Percentiles rank a stretch among this genome's conserved stretches.
Evolutionary conservation across 2,797 vertebrate species (phyloP).

Genomic region (Rhinoraja longicauda): DNA sequence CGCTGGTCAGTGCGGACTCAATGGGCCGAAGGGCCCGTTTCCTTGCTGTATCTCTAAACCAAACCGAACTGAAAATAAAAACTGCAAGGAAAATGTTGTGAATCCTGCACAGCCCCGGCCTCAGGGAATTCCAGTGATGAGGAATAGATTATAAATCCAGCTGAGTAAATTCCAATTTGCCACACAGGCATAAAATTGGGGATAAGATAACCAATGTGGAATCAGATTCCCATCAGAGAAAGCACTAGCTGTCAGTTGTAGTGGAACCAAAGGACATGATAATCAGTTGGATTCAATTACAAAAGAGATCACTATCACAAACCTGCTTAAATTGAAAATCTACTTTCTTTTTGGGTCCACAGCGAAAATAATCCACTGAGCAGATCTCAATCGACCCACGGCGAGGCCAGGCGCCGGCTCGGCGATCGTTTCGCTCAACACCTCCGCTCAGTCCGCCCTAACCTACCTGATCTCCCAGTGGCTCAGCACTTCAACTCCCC

Average conservation of each 20-base stretch:
- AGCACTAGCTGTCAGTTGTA: neutral
- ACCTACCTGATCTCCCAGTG: too few relatives aligned
- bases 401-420: too few relatives aligned
- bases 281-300: neutral
- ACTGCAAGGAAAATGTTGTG: neutral
- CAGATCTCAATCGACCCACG: neutral
- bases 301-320: neutral
- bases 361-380: neutral
- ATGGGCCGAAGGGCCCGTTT: too few relatives aligned
- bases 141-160: neutral
- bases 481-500: too few relatives aligned
- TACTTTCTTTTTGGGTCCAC: neutral
- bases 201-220: neutral
- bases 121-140: neutral
- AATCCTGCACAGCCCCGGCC: neutral
- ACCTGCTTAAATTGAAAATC: neutral
- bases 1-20: too few relatives aligned
- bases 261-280: neutral
- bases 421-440: too few relatives aligned
- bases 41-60: too few relatives aligned
- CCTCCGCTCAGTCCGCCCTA: too few relatives aligned
- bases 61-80: too few relatives aligned
- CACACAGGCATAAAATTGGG: neutral
- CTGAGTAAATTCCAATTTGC: neutral
- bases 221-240: neutral